Conservation (phyloP, 2,888 invertebrate genomes). For the Halocaridina rubra region DNA sequence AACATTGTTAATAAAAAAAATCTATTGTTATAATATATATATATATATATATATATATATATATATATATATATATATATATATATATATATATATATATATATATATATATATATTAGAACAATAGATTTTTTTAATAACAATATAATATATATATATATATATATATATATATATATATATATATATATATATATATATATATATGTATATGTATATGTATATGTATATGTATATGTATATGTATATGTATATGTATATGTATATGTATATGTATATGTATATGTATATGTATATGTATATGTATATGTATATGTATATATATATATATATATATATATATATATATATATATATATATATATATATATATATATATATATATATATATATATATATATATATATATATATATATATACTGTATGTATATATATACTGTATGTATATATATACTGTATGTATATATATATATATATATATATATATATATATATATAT, state of each 20-base stretch:
- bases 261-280: not conserved
- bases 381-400: conserved; percentile 26
- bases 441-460: not conserved
- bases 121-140: too few relatives aligned
- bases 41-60: not conserved
- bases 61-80: not conserved
- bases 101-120: not conserved
- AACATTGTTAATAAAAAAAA: not conserved
- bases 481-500: conserved; percentile 16
- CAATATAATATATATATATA: too few relatives aligned
- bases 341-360: conserved; percentile 26
- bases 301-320: conserved; percentile 7
- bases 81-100: not conserved
- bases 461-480: conserved; percentile 18
- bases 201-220: not conserved
- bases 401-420: not conserved
- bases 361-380: conserved; percentile 31
- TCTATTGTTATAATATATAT: too few relatives aligned
- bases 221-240: not conserved
- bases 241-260: not conserved
- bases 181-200: not conserved
- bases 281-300: not conserved
- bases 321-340: conserved; percentile 21
- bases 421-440: not conserved
- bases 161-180: not conserved